Evolutionary conservation across 2,113 vertebrate species (phyloP).

Genomic region (mouse (Mus musculus)): DNA sequence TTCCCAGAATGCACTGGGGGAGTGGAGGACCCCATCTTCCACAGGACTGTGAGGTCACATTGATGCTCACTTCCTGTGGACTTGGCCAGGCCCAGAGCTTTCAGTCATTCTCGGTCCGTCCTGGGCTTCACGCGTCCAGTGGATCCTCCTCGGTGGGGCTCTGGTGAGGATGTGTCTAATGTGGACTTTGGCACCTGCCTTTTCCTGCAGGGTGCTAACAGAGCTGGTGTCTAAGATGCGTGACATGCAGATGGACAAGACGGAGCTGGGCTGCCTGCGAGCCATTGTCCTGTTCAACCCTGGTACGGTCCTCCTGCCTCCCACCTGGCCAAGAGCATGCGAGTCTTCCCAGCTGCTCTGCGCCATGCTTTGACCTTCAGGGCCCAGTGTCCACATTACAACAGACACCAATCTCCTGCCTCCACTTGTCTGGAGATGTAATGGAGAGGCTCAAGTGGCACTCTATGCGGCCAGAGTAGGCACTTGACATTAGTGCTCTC

Average conservation of each 20-base stretch:
- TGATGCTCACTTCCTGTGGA: neutral
- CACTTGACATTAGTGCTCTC: rapidly evolving
- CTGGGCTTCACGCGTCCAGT: rapidly evolving
- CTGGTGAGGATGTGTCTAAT: rapidly evolving
- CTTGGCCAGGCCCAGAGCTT: neutral
- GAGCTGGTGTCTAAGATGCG: constrained; percentile 99
- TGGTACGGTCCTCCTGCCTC: constrained; percentile 83
- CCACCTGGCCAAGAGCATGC: too few species aligned
- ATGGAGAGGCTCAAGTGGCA: neutral
- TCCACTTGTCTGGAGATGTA: neutral
- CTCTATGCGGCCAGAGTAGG: neutral
- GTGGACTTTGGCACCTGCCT: neutral
- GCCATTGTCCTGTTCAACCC: constrained; percentile 99
- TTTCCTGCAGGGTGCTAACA: constrained; percentile 93
- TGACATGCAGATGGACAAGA: constrained; percentile 99
- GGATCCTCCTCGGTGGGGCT: neutral
- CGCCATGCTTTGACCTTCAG: neutral
- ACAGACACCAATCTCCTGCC: neutral
- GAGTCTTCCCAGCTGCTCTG: neutral
- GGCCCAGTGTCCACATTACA: neutral
- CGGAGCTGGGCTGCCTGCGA: constrained; percentile 97
- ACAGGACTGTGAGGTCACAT: rapidly evolving
- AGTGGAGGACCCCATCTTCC: rapidly evolving
- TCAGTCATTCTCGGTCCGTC: rapidly evolving
- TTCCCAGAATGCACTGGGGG: neutral